Evolutionary conservation across 2,113 vertebrate genomes (phyloP).

Genomic region (Mobula hypostoma): DNA sequence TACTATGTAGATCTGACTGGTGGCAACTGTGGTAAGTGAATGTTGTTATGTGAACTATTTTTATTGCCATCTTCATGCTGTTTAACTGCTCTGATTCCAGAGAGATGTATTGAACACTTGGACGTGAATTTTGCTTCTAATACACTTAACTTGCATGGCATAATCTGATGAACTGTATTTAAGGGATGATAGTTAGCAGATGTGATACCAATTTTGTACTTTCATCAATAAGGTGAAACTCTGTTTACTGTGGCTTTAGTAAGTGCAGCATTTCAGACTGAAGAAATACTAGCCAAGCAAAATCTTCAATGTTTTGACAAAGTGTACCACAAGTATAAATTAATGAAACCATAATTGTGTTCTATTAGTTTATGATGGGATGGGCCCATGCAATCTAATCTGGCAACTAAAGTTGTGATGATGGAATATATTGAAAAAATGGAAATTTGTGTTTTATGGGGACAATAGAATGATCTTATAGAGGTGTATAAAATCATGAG

Average conservation of each 20-base stretch:
- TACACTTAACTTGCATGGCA: no score
- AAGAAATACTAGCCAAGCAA: background rate
- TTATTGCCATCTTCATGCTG: background rate
- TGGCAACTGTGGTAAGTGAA: conserved; percentile 71
- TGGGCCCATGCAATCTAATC: no score
- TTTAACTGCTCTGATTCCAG: no score
- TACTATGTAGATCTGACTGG: conserved; percentile 79
- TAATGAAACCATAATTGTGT: background rate
- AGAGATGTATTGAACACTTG: background rate
- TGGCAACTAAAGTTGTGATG: background rate
- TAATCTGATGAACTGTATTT: no score
- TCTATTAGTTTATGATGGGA: background rate
- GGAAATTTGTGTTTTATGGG: background rate
- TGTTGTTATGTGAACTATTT: background rate
- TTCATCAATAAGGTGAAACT: background rate
- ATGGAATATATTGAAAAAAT: background rate
- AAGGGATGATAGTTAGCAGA: background rate
- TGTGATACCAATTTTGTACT: background rate
- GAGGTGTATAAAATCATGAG: no score
- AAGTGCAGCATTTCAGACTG: background rate
- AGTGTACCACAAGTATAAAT: background rate
- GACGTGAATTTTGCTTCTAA: background rate
- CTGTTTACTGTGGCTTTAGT: background rate
- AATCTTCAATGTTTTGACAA: background rate
- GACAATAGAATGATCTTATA: no score